Evolutionary conservation across 2,888 invertebrate genomes (phyloP).

Genomic region (Taphrorychus bicolor): DNA sequence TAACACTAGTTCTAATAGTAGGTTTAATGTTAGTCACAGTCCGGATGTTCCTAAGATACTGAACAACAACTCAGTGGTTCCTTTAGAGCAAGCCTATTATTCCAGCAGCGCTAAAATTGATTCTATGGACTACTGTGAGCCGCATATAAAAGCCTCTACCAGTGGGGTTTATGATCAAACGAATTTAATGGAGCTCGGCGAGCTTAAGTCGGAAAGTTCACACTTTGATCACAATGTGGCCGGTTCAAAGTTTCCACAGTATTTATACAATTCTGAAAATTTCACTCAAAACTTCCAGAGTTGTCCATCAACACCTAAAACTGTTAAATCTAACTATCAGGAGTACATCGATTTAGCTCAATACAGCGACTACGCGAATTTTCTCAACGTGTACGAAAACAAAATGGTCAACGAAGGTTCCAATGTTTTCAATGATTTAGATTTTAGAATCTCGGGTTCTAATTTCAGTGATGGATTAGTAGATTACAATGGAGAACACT

Average conservation of each 20-base stretch:
- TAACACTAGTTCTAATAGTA: conserved; percentile 57
- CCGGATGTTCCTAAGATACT: conserved; percentile 61
- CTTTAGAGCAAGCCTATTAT: conserved; percentile 48
- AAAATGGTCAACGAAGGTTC: conserved; percentile 48
- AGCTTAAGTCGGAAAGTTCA: conserved; percentile 38
- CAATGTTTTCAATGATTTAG: conserved; percentile 56
- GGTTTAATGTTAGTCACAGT: conserved; percentile 61
- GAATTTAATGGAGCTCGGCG: conserved; percentile 8
- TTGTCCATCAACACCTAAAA: conserved; percentile 42
- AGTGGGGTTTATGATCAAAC: conserved; percentile 23
- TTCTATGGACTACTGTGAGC: conserved; percentile 27
- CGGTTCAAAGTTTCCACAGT: conserved; percentile 22
- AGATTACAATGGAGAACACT: conserved; percentile 48
- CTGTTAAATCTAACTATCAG: conserved; percentile 45
- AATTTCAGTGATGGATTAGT: conserved; percentile 47
- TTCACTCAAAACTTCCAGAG: conserved; percentile 45
- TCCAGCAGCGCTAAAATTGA: conserved; percentile 47
- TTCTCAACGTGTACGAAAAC: conserved; percentile 53
- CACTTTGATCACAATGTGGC: conserved; percentile 38
- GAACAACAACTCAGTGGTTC: conserved; percentile 51
- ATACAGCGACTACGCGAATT: conserved; percentile 55
- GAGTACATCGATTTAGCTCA: conserved; percentile 53
- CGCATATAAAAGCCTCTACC: conserved; percentile 22
- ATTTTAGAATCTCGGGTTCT: conserved; percentile 52
- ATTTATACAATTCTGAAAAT: conserved; percentile 49